phyloP scores from a whole-genome alignment of 1,140 invertebrate genomes.

The Drosophila carrolli region DNA sequence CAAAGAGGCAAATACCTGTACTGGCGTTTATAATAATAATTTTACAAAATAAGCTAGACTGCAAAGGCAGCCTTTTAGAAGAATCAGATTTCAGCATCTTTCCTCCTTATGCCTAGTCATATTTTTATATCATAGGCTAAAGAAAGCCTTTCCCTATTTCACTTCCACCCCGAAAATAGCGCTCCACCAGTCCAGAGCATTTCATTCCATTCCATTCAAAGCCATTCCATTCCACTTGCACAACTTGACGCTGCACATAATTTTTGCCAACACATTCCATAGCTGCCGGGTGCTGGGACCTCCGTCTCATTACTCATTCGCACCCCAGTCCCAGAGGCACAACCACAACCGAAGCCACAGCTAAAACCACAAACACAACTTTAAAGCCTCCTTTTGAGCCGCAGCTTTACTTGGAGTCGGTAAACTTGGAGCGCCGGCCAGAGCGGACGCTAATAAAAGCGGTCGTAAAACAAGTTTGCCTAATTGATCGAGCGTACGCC shows the following conservation, averaged over 20 bases:
- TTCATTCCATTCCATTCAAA: neutral
- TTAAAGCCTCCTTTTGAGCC: conserved; percentile 1
- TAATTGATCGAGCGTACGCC: conserved; percentile 85
- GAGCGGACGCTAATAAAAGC: conserved; percentile 78
- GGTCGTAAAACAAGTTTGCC: conserved; percentile 84
- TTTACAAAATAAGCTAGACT: too few species aligned
- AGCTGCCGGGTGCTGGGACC: conserved; percentile 50
- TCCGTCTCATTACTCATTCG: conserved; percentile 75
- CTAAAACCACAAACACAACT: neutral
- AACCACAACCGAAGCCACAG: neutral
- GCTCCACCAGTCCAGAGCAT: neutral
- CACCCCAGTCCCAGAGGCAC: conserved; percentile 20
- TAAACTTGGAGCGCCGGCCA: conserved; percentile 68
- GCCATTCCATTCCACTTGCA: conserved; percentile 52
- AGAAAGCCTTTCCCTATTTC: too few species aligned
- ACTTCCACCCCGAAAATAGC: neutral
- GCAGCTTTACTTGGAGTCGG: conserved; percentile 5
- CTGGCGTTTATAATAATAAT: too few species aligned
- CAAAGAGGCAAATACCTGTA: too few species aligned
- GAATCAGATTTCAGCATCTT: too few species aligned
- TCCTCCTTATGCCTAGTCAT: too few species aligned
- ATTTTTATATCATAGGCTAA: too few species aligned
- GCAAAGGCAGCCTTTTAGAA: too few species aligned
- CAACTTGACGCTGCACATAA: conserved; percentile 61
- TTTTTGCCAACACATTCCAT: conserved; percentile 76